Evolutionary conservation across 2,113 vertebrate species (phyloP).

Genomic region (Alouatta palliata): DNA sequence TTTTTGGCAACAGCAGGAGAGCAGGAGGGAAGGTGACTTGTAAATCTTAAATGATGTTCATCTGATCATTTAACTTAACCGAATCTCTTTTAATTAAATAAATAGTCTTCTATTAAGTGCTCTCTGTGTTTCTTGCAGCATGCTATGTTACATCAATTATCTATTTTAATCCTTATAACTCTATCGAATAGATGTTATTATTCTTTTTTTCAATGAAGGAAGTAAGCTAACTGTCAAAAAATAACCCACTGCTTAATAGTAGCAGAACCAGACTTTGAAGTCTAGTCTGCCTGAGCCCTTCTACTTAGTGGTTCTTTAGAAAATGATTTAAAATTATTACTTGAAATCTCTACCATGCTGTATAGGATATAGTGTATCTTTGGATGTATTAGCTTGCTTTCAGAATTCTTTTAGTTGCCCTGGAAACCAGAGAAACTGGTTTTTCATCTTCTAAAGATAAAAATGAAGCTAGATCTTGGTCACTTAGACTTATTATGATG

Average conservation of each 20-base stretch:
- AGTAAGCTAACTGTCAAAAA: background rate
- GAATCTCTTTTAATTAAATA: slow-evolving; percentile 1
- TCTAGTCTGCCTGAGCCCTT: background rate
- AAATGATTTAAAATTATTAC: slow-evolving; percentile 18
- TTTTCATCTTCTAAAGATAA: slow-evolving; percentile 42
- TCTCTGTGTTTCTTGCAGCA: background rate
- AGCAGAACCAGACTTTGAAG: slow-evolving; percentile 21
- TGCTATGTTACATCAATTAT: background rate
- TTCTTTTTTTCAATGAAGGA: background rate
- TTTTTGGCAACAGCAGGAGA: too few species aligned
- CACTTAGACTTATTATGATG: background rate
- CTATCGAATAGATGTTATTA: background rate
- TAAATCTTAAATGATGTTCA: background rate
- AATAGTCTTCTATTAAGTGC: background rate
- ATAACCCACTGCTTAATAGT: background rate
- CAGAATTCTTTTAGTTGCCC: background rate
- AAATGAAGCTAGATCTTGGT: background rate
- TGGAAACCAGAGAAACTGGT: background rate
- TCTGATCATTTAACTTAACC: slow-evolving; percentile 7
- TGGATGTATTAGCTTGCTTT: slow-evolving; percentile 29
- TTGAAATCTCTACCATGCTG: background rate
- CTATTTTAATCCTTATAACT: background rate
- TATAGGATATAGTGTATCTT: background rate
- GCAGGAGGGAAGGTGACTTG: background rate
- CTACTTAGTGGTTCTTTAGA: background rate